phyloP scores from a whole-genome alignment of 2,113 vertebrate species.

The Typhlomys cinereus region DNA sequence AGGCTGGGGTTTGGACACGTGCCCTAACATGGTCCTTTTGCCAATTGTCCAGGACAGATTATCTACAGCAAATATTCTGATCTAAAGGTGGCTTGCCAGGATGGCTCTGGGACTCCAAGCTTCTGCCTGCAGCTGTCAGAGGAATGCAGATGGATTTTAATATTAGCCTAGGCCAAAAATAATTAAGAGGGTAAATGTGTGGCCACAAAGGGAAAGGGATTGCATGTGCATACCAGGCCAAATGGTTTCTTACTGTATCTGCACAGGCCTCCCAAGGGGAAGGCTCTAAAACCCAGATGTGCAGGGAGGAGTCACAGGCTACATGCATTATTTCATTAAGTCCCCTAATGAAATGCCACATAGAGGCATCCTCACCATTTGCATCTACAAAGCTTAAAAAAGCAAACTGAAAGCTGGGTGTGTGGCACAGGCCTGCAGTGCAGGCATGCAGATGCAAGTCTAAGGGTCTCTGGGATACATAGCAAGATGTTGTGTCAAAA shows the following conservation, averaged over 20 bases:
- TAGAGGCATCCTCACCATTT: neutral
- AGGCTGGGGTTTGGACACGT: neutral
- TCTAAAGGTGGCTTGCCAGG: conserved; percentile 36
- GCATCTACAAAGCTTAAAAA: neutral
- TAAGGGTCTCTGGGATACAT: neutral
- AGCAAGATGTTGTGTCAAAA: neutral
- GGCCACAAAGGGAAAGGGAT: conserved; percentile 58
- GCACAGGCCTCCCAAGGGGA: neutral
- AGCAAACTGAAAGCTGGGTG: neutral
- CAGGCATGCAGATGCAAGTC: no score
- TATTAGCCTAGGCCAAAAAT: conserved; percentile 76
- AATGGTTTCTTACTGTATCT: conserved; percentile 56
- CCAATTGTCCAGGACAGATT: conserved; percentile 7
- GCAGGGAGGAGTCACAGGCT: neutral
- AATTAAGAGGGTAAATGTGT: conserved; percentile 70
- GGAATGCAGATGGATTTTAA: conserved; percentile 73
- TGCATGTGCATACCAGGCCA: conserved; percentile 66
- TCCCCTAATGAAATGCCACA: neutral
- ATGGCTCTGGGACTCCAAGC: conserved; percentile 17
- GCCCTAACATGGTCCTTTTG: neutral
- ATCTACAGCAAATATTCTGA: conserved; percentile 53
- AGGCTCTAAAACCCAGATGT: neutral
- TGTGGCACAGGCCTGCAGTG: neutral
- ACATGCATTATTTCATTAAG: neutral
- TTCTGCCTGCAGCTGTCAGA: conserved; percentile 67